Percentiles rank a stretch among this genome's conserved stretches.
phyloP scores from a whole-genome alignment of 2,888 invertebrate genomes.

The Drosophila meridiana region DNA sequence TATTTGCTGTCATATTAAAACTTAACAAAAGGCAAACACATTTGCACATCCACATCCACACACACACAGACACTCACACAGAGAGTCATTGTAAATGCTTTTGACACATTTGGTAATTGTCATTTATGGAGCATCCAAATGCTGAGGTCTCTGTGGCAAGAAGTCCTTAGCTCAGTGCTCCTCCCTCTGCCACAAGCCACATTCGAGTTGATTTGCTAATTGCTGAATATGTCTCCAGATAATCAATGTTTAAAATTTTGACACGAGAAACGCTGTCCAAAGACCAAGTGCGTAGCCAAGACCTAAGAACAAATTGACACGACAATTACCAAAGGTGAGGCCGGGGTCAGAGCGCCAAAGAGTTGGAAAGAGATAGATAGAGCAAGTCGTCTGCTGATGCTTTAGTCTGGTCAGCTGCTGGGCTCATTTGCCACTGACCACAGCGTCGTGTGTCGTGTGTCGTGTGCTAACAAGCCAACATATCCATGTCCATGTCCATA shows the following conservation, averaged over 20 bases:
- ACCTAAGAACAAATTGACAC: constrained; percentile 66
- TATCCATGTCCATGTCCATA: constrained; percentile 29
- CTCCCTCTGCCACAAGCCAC: constrained; percentile 51
- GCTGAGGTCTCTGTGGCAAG: constrained; percentile 22
- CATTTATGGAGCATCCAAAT: constrained; percentile 54
- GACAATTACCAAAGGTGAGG: constrained; percentile 64
- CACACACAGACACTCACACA: constrained; percentile 2
- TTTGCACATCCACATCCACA: not conserved
- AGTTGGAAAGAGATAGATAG: not conserved
- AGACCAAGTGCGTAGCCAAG: constrained; percentile 27
- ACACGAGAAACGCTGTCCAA: constrained; percentile 61
- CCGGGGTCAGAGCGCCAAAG: constrained; percentile 14
- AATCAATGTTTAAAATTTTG: constrained; percentile 82
- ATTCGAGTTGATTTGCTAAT: constrained; percentile 84
- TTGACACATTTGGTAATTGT: constrained; percentile 80
- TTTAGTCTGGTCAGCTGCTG: constrained; percentile 59
- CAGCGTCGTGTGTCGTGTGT: constrained; percentile 58
- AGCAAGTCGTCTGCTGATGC: constrained; percentile 1
- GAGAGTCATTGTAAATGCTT: constrained; percentile 48
- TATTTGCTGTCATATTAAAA: constrained; percentile 75
- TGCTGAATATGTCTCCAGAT: constrained; percentile 84
- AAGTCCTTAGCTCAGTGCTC: constrained; percentile 14
- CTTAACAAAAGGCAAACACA: constrained; percentile 52
- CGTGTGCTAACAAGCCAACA: constrained; percentile 76
- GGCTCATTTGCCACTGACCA: constrained; percentile 71